A percentile compares a stretch with the other conserved stretches of the same genome.
Evolutionary conservation across 2,797 vertebrate species (phyloP).

Genomic region (Cryptoblepharus egeriae): DNA sequence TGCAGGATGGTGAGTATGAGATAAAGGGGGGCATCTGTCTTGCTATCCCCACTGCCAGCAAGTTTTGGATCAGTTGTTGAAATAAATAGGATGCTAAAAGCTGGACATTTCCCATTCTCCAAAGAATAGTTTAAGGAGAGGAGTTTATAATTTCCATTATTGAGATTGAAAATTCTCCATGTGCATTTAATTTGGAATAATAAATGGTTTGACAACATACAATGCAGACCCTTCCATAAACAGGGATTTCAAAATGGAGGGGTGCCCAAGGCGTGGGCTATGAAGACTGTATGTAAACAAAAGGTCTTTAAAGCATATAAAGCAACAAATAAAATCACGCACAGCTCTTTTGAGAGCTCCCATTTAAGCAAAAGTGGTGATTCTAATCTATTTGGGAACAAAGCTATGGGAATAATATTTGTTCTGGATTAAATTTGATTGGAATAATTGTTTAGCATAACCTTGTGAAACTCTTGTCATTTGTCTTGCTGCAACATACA

Average conservation of each 20-base stretch:
- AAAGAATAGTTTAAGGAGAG: neutral
- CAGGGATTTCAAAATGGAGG: neutral
- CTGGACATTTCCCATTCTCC: neutral
- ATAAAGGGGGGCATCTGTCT: too few species aligned
- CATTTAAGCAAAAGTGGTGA: conserved; percentile 27
- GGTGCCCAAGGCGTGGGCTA: neutral
- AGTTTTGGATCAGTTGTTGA: neutral
- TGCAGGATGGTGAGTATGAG: too few species aligned
- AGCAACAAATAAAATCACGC: conserved; percentile 4
- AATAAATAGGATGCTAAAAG: neutral
- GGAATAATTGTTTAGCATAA: conserved; percentile 28
- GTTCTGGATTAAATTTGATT: conserved; percentile 31
- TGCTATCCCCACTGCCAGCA: too few species aligned
- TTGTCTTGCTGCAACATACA: conserved; percentile 20
- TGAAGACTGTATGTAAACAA: neutral
- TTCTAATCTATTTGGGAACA: conserved; percentile 14
- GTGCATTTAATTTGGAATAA: neutral
- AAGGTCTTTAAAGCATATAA: conserved; percentile 2
- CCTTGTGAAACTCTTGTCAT: conserved; percentile 13
- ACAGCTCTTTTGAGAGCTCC: conserved; percentile 15
- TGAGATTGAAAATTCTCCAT: neutral
- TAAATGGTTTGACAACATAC: neutral
- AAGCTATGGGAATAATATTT: conserved; percentile 12
- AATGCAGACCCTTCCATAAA: neutral
- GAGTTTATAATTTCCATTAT: neutral